Evolutionary conservation across 2,113 vertebrate species (phyloP).

Genomic region (Rana temporaria): DNA sequence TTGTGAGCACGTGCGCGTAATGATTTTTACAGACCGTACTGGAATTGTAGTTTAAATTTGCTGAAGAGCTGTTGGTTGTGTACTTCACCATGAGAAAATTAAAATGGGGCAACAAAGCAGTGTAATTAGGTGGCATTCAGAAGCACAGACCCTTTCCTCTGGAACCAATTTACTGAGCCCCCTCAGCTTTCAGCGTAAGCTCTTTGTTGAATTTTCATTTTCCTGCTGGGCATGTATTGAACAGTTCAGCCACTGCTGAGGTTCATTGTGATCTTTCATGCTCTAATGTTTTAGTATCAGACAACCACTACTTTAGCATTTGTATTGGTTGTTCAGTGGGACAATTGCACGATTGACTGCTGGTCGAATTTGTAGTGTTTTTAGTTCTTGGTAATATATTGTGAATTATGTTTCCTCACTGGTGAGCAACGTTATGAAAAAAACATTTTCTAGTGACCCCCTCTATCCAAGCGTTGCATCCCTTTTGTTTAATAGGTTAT

Average conservation of each 20-base stretch:
- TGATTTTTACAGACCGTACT: no score
- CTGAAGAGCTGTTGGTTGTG: no score
- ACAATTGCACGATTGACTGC: no score
- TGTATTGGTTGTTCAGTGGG: background rate
- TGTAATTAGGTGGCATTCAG: background rate
- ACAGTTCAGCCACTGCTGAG: background rate
- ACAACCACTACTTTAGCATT: background rate
- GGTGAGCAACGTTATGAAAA: no score
- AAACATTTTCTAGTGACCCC: no score
- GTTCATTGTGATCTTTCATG: background rate
- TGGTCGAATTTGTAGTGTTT: background rate
- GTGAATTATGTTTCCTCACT: no score
- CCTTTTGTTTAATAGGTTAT: slow-evolving; percentile 25
- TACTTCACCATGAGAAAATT: no score
- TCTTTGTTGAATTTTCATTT: background rate
- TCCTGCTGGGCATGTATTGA: background rate
- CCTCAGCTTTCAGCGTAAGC: background rate
- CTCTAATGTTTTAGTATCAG: slow-evolving; percentile 5
- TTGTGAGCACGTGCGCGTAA: no score
- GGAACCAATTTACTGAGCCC: no score
- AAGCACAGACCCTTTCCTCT: background rate
- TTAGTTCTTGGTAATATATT: no score
- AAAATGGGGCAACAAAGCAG: background rate
- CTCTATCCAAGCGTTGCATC: background rate
- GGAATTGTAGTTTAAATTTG: no score